Evolutionary conservation across 2,113 vertebrate genomes (phyloP).

Genomic region (Hemichromis elongatus): DNA sequence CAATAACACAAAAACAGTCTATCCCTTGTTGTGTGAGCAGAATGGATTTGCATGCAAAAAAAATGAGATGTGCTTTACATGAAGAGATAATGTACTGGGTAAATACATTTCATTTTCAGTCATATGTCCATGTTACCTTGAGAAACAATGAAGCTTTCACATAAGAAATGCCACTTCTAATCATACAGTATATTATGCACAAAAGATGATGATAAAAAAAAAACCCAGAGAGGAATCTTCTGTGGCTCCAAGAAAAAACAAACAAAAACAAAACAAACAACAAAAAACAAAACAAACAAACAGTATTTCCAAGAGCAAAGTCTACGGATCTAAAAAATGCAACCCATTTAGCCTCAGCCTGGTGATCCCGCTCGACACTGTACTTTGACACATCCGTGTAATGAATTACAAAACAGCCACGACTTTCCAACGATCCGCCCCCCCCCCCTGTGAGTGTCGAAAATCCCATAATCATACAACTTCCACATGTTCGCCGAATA

Average conservation of each 20-base stretch:
- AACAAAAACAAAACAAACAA: background rate
- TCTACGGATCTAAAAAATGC: conserved; percentile 50
- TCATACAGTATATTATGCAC: conserved; percentile 65
- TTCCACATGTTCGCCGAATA: conserved; percentile 35
- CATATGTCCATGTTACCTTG: conserved; percentile 49
- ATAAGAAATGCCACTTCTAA: conserved; percentile 60
- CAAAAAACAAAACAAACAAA: background rate
- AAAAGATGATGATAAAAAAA: conserved; percentile 57
- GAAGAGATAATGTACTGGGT: conserved; percentile 49
- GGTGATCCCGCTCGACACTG: conserved; percentile 21
- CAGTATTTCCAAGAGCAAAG: conserved; percentile 48
- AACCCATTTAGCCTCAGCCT: conserved; percentile 45
- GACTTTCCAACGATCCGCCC: conserved; percentile 9
- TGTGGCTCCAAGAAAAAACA: conserved; percentile 26
- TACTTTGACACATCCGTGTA: conserved; percentile 50
- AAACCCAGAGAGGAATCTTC: conserved; percentile 47
- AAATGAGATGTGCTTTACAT: conserved; percentile 61
- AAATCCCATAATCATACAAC: conserved; percentile 30
- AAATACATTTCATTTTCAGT: conserved; percentile 63
- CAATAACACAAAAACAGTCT: conserved; percentile 63
- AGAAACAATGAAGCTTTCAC: conserved; percentile 44
- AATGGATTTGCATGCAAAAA: conserved; percentile 72
- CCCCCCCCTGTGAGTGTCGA: background rate
- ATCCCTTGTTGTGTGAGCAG: conserved; percentile 51
- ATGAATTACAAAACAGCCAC: conserved; percentile 59